A percentile compares a stretch with the other conserved stretches of the same genome.
Evolutionary conservation across 2,888 invertebrate species (phyloP).

Genomic region (Drosophila mimica): DNA sequence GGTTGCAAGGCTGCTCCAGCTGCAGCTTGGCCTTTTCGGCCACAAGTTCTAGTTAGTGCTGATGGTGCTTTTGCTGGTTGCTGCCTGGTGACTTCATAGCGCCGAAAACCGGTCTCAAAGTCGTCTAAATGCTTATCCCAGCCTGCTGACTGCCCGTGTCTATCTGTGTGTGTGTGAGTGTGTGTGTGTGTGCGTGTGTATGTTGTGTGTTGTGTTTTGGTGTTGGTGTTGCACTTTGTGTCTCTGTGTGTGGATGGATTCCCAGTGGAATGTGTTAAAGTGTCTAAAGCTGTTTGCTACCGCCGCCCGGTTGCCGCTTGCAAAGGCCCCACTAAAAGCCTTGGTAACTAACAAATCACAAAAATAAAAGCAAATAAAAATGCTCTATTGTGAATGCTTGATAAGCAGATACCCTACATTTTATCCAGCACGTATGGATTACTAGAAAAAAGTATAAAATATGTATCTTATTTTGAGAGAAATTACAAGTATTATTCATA

Average conservation of each 20-base stretch:
- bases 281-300: conserved; percentile 74
- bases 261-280: conserved; percentile 76
- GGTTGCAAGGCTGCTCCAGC: conserved; percentile 36
- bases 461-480: neutral
- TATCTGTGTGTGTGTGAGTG: conserved; percentile 10
- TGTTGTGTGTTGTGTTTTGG: conserved; percentile 25
- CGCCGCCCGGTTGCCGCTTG: conserved; percentile 37
- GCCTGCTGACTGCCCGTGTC: conserved; percentile 38
- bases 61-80: conserved; percentile 25
- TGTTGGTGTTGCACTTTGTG: conserved; percentile 29
- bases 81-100: conserved; percentile 50
- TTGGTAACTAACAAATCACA: conserved; percentile 45
- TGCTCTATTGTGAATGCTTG: neutral
- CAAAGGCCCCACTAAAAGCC: conserved; percentile 24
- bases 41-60: conserved; percentile 51
- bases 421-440: neutral
- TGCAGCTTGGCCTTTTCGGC: conserved; percentile 50
- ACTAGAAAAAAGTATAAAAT: neutral
- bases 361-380: conserved; percentile 29
- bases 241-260: conserved; percentile 39
- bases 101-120: conserved; percentile 73
- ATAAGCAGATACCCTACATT: conserved; percentile 19
- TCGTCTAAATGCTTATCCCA: conserved; percentile 62
- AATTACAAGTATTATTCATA: neutral
- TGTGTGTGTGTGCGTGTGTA: conserved; percentile 9